Evolutionary conservation across 2,888 invertebrate species (phyloP).

Genomic region (Antitype chi): DNA sequence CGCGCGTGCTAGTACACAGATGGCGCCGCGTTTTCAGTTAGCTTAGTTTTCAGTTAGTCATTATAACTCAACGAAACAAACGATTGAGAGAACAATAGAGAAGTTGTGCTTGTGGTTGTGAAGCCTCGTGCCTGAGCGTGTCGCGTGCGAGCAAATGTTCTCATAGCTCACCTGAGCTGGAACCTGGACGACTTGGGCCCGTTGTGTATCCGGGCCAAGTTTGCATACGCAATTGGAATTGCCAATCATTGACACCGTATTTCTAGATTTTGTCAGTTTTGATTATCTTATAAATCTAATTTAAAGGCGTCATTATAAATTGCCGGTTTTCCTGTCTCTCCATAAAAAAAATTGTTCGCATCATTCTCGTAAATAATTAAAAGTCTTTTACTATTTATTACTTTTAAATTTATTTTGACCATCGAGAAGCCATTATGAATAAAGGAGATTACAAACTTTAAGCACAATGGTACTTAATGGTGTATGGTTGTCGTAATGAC

Average conservation of each 20-base stretch:
- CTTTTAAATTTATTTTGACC: not conserved
- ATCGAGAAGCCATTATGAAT: not conserved
- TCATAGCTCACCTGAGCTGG: no score
- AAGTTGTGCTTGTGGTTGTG: constrained; percentile 2
- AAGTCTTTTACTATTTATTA: not conserved
- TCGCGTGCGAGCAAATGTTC: not conserved
- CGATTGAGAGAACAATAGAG: constrained; percentile 15
- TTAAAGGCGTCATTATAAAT: not conserved
- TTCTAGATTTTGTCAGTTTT: not conserved
- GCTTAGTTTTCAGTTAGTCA: not conserved
- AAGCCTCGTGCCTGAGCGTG: constrained; percentile 18
- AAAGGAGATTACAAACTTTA: not conserved
- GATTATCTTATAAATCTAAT: not conserved
- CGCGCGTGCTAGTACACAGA: not conserved
- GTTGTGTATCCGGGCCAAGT: not conserved
- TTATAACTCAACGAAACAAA: constrained; percentile 6
- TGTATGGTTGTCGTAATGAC: no score
- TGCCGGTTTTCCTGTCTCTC: not conserved
- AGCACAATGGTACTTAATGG: not conserved
- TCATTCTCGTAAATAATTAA: not conserved
- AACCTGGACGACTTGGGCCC: not conserved
- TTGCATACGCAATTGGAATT: not conserved
- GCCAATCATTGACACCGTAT: not conserved
- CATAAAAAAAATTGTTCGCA: not conserved
- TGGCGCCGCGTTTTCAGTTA: not conserved